Percentiles rank a stretch among this genome's conserved stretches.
Conservation (phyloP, 92 coral and sea anemone genomes). For the Phenganax stokvisi region DNA sequence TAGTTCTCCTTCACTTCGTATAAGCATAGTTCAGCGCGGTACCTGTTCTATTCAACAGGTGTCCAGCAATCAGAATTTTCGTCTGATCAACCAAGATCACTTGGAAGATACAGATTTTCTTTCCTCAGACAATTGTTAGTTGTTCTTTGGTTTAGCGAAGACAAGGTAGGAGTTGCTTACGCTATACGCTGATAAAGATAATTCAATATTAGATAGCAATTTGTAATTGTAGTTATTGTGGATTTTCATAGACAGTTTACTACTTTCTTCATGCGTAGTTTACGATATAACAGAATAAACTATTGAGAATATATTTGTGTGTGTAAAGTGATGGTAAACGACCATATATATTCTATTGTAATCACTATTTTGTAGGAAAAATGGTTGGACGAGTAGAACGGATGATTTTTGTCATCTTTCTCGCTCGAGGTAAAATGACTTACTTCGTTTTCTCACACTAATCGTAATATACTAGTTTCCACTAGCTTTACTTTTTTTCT, state of each 20-base stretch:
- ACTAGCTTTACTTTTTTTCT: not conserved
- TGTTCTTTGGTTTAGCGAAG: not conserved
- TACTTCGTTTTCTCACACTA: not conserved
- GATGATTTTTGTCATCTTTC: not conserved
- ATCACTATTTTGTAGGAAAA: not conserved
- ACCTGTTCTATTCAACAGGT: conserved; percentile 7
- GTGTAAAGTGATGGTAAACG: too few relatives aligned
- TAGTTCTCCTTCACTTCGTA: too few relatives aligned
- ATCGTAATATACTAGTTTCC: not conserved
- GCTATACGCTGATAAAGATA: too few relatives aligned
- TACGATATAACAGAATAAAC: too few relatives aligned
- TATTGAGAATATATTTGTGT: too few relatives aligned
- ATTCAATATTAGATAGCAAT: too few relatives aligned
- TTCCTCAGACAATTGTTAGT: not conserved
- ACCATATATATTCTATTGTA: too few relatives aligned
- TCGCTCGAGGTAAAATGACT: conserved; percentile 4
- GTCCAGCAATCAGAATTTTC: conserved; percentile 5
- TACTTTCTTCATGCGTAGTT: too few relatives aligned
- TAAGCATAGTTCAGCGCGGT: not conserved
- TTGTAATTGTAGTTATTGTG: too few relatives aligned
- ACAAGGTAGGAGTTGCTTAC: too few relatives aligned
- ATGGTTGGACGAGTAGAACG: conserved; percentile 3
- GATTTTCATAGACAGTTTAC: too few relatives aligned
- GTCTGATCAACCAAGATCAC: not conserved
- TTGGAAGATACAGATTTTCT: not conserved